Evolutionary conservation across 2,888 invertebrate genomes (phyloP).

Genomic region (Thalpophila matura): DNA sequence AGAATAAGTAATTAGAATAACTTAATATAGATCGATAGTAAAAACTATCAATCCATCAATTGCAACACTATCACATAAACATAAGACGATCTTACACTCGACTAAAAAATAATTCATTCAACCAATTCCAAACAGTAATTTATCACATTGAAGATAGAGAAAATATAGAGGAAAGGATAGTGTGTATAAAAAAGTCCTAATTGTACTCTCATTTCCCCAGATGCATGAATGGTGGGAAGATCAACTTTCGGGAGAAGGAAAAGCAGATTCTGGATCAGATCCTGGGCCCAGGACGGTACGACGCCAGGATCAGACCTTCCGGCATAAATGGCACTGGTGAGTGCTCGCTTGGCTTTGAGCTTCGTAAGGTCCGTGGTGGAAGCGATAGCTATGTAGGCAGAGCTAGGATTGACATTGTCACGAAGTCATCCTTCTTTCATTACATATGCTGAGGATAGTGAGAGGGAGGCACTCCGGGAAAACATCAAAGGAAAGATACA

Average conservation of each 20-base stretch:
- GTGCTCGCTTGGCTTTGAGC: slow-evolving; percentile 67
- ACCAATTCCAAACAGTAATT: no score
- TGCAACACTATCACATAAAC: no score
- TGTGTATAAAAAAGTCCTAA: neutral
- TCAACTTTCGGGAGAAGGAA: slow-evolving; percentile 98
- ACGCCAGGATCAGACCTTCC: slow-evolving; percentile 97
- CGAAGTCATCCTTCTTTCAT: no score
- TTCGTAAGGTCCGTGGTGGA: slow-evolving; percentile 44
- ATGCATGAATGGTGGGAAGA: slow-evolving; percentile 94
- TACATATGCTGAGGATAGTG: no score
- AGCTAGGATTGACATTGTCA: neutral
- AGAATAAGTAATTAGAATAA: no score
- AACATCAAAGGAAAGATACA: neutral
- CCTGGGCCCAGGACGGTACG: slow-evolving; percentile 97
- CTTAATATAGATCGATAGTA: no score
- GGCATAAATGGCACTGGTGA: slow-evolving; percentile 98
- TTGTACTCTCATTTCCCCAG: slow-evolving; percentile 83
- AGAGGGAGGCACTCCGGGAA: no score
- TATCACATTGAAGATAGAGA: no score
- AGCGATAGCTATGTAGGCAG: slow-evolving; percentile 39
- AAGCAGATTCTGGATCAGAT: slow-evolving; percentile 98
- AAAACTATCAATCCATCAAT: no score
- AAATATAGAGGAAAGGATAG: no score
- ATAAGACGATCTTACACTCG: no score
- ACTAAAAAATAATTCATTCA: no score